Conservation (phyloP, 2,888 invertebrate genomes). For the Netelia inedita region DNA sequence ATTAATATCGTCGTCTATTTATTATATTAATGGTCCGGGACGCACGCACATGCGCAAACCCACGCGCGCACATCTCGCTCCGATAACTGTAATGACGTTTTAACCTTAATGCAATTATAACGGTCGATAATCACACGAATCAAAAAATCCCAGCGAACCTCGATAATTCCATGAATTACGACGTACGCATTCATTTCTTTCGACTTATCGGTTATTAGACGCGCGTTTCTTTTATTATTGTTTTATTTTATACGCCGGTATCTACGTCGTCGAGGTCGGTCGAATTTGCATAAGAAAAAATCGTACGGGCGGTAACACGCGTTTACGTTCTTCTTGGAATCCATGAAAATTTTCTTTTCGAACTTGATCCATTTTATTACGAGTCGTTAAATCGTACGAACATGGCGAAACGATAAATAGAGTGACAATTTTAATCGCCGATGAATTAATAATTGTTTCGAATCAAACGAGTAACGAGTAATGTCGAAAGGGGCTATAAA, state of each 20-base stretch:
- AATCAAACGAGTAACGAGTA: background rate
- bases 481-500: conserved; percentile 14
- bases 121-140: conserved; percentile 21
- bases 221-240: background rate
- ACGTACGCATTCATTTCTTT: background rate
- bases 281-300: too few species aligned
- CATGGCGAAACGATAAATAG: background rate
- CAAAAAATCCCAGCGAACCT: conserved; percentile 9
- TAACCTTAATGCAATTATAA: conserved; percentile 44
- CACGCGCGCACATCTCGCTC: conserved; percentile 3
- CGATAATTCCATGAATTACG: conserved; percentile 12
- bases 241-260: background rate
- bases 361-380: too few species aligned
- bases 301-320: too few species aligned
- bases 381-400: too few species aligned
- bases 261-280: background rate
- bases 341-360: background rate
- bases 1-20: conserved; percentile 43
- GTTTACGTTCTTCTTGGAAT: background rate
- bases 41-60: conserved; percentile 5
- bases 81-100: conserved; percentile 43
- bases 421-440: background rate
- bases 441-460: conserved; percentile 38
- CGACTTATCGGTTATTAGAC: background rate
- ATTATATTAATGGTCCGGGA: background rate